These are phyloP conservation scores for Protobothrops flavoviridis DNA, from an alignment of 2,113 vertebrate genomes.

Conservation along the genomic window DNA sequence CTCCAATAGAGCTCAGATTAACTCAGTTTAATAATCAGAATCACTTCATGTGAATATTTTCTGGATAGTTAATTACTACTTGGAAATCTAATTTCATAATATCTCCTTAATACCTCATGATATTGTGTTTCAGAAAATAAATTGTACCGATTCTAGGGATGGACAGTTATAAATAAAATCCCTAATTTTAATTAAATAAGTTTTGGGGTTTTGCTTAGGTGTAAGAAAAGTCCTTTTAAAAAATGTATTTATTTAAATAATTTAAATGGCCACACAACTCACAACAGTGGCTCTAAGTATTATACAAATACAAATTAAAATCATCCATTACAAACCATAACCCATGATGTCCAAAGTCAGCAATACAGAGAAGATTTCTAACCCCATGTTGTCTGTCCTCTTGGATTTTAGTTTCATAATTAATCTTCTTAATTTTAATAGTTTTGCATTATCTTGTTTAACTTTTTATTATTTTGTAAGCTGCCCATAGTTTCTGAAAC, in stretches of 20 bases:
- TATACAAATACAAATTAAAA: neutral
- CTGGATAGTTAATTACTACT: conserved; percentile 53
- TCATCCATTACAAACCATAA: neutral
- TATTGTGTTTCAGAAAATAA: conserved; percentile 42
- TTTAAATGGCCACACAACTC: conserved; percentile 8
- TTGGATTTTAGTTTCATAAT: neutral
- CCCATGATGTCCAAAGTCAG: neutral
- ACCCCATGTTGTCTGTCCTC: neutral
- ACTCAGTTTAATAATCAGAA: neutral
- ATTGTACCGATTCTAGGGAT: conserved; percentile 39
- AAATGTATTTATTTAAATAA: conserved; percentile 13
- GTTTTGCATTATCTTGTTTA: neutral
- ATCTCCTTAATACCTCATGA: conserved; percentile 36
- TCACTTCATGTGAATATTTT: conserved; percentile 8
- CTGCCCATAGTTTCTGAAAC: neutral
- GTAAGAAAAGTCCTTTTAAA: conserved; percentile 23
- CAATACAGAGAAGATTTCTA: neutral
- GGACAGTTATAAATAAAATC: neutral
- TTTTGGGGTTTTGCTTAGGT: neutral
- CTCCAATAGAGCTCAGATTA: neutral
- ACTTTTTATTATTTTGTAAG: neutral
- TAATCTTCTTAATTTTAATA: neutral
- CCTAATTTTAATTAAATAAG: conserved; percentile 44
- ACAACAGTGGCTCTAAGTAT: neutral
- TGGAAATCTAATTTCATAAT: conserved; percentile 42